phyloP scores from a whole-genome alignment of 2,888 invertebrate species.

The Neocrepidodera transversa region DNA sequence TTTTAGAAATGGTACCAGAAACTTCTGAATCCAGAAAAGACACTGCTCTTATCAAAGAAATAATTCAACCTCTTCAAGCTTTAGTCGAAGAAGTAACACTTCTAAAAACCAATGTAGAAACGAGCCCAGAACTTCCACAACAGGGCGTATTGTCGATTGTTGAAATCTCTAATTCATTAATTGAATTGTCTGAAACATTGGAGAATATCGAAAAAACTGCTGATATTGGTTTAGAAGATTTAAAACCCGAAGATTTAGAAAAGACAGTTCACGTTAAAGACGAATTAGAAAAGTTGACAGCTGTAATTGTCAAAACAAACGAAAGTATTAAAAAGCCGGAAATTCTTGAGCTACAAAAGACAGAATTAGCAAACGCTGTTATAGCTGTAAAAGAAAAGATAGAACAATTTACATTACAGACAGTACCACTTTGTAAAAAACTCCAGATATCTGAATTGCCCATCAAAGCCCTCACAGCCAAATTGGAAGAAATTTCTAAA shows the following conservation, averaged over 20 bases:
- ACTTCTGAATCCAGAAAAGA: constrained; percentile 3
- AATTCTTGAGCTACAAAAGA: constrained; percentile 30
- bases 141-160: constrained; percentile 29
- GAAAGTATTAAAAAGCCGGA: constrained; percentile 21
- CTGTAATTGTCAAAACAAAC: constrained; percentile 26
- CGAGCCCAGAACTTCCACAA: background rate
- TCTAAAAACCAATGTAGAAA: constrained; percentile 4
- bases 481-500: constrained; percentile 7
- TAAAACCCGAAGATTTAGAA: constrained; percentile 1
- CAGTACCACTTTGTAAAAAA: constrained; percentile 1
- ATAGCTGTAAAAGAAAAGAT: constrained; percentile 16
- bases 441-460: constrained; percentile 17
- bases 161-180: constrained; percentile 28
- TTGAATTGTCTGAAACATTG: constrained; percentile 2
- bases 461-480: constrained; percentile 24
- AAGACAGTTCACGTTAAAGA: constrained; percentile 11
- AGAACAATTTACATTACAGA: background rate
- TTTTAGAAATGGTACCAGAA: constrained; percentile 1
- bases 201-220: background rate
- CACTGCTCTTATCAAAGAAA: constrained; percentile 6
- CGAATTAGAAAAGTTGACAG: constrained; percentile 34
- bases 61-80: constrained; percentile 12
- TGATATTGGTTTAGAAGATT: background rate
- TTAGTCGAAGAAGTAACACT: constrained; percentile 12
- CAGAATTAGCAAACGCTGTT: constrained; percentile 28